phyloP scores from a whole-genome alignment of 2,888 invertebrate genomes.

The Microplitis deprimator region DNA sequence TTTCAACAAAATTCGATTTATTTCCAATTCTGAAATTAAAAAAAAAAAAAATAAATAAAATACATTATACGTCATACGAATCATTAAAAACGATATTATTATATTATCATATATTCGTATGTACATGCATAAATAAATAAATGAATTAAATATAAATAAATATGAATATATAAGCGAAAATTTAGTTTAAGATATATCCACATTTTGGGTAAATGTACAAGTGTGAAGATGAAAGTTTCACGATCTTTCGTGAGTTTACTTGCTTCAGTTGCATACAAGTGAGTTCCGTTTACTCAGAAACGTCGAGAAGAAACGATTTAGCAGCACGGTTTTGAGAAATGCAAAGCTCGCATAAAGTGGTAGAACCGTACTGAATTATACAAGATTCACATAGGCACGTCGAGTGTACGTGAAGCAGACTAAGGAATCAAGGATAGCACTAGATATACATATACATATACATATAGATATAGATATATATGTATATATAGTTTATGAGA shows the following conservation, averaged over 20 bases:
- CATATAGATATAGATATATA: background rate
- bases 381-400: constrained; percentile 31
- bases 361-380: constrained; percentile 61
- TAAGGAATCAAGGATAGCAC: background rate
- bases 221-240: constrained; percentile 26
- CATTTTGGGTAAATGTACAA: background rate
- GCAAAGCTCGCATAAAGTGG: constrained; percentile 54
- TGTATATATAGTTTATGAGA: background rate
- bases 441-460: constrained; percentile 1
- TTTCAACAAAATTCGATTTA: too few species aligned
- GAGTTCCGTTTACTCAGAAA: constrained; percentile 6
- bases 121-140: background rate
- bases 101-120: background rate
- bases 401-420: background rate
- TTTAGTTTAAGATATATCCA: background rate
- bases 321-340: background rate
- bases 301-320: constrained; percentile 8
- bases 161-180: background rate
- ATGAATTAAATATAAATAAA: background rate
- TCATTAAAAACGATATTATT: background rate
- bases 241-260: constrained; percentile 10
- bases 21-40: too few species aligned
- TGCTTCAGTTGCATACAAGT: background rate
- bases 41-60: background rate
- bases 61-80: background rate